Percentiles rank a stretch among this genome's conserved stretches.
These are phyloP conservation scores for Porites australiensis DNA, from an alignment of 64 coral and sea anemone species.

Conservation along the genomic window DNA sequence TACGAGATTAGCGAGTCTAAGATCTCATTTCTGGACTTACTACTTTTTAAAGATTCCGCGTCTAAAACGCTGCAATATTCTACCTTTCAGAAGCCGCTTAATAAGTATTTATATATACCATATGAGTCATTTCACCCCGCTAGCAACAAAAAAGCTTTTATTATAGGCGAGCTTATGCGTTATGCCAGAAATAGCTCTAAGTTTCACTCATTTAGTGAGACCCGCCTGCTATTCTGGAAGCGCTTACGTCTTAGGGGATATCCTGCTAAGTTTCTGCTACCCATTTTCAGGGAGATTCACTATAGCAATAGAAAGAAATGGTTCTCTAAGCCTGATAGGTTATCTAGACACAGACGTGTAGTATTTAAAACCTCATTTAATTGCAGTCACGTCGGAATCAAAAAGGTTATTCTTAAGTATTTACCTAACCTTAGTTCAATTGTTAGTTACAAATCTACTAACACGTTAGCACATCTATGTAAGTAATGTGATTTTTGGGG, in stretches of 20 bases:
- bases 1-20: slow-evolving; percentile 38
- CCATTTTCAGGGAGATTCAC: slow-evolving; percentile 28
- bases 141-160: slow-evolving; percentile 45
- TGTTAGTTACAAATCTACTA: slow-evolving; percentile 64
- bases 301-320: slow-evolving; percentile 35
- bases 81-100: slow-evolving; percentile 17
- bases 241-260: too few species aligned
- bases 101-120: too few species aligned
- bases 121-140: slow-evolving; percentile 23
- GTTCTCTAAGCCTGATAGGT: background rate
- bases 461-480: slow-evolving; percentile 48
- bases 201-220: background rate
- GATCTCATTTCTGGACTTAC: slow-evolving; percentile 39
- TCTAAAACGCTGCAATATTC: slow-evolving; percentile 17
- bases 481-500: slow-evolving; percentile 57
- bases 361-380: slow-evolving; percentile 75
- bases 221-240: too few species aligned
- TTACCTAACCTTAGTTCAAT: slow-evolving; percentile 54
- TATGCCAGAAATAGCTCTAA: slow-evolving; percentile 42
- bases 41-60: slow-evolving; percentile 38
- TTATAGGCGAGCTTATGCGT: slow-evolving; percentile 3
- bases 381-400: slow-evolving; percentile 58
- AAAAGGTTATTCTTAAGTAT: slow-evolving; percentile 56
- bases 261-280: slow-evolving; percentile 51
- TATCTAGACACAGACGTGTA: background rate